Base-by-base conservation (phyloP, 1,140 invertebrate genomes). In the Cydia fagiglandana region DNA sequence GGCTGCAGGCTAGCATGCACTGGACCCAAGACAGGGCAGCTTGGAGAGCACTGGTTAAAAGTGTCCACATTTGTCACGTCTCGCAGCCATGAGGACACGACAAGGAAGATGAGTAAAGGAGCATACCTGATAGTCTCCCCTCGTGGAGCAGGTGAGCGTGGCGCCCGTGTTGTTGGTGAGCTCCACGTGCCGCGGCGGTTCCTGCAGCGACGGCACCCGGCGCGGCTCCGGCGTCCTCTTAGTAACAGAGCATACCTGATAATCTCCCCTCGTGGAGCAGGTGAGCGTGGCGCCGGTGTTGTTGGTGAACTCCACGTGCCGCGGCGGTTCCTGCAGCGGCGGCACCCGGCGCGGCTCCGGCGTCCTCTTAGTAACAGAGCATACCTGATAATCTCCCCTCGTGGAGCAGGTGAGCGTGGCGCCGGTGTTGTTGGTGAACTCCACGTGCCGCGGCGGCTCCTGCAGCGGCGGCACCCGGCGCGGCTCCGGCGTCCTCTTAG, bases 371-470 rank as follows among this genome's bases (percentile, higher is more conserved):
- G 9, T 10, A 41, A 41, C 9, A 41, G 9, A 34, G 80, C 81
- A 81, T 88, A 94, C 94, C 81, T 95, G 93, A 53, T 97, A 97
- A 87, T 95, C 96, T 64, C 97, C 97, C 82, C 96, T 95, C 4
- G 96, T 96, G 47, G 95, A 94, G 84, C 97, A 98, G 88, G 97
- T 96, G 79, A 98, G 94, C 81, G 95, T 94, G 12, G 95, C 95
- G 4, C 97, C 96, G 12, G 96, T 95, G 90, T 96, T 96, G 93
- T 98, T 98, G 79, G 96, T 96, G 93, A 98, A 98, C 85, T 97
- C 97, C 56, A 98, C 94, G 78, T 95, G 95, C 83, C 96, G 96
- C 73, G 96, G 96, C 38, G 97, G 97, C 89, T 98, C 96, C 77
- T 95, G 94, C 77, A 96, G 94, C 93, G 97, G 95, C 76, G 96